Base-by-base conservation (phyloP, 2,797 vertebrate genomes). In the Periophthalmus magnuspinnatus region DNA sequence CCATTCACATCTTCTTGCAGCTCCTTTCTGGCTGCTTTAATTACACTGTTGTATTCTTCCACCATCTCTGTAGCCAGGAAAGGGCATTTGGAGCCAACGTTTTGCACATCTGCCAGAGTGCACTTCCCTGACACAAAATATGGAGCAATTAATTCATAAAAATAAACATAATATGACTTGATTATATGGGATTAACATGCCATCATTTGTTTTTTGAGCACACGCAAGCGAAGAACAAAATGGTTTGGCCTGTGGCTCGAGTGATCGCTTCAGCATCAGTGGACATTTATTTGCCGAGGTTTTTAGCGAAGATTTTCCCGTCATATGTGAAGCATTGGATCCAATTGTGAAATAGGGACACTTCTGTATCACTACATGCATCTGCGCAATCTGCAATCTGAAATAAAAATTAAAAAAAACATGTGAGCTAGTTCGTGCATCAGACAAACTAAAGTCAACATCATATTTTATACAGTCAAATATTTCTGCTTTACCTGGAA, bases 31-130 rank as follows among this genome's bases (percentile, higher is more conserved):
- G 94, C 96, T 88, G 95, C 90, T 56, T 91, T 88, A 68, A 97
- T 94, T 28, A 97, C 94, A 0, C 71, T 91, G 83, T 93, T 95
- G 75, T 89, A 93, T n/a, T 87, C 89, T 80, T 95, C 94, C 64
- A 82, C 93, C 94, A 98, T 95, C 83, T 97, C 94, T 21, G 94
- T 94, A 1, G 95, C 95, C 85, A 98, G 90, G 80, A 98, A 98
- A 0, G 96, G 96, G 79, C 96, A 99, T 45, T 94, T 97, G 64
- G 94, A 95, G 3, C 92, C 88, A 0, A 84, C 72, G 1, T 79
- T 70, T 74, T 93, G 95, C 71, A 81, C 86, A 5, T 76, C 17
- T 0, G 82, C 10, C 5, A 41, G 8, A 61, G 21, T 10, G 19
- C 17, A 34, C n/a, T n/a, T 61, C 33, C 19, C 59, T 61, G 59